Evolutionary conservation across 2,888 invertebrate species (phyloP).

Genomic region (Holacanthella duospinosa): DNA sequence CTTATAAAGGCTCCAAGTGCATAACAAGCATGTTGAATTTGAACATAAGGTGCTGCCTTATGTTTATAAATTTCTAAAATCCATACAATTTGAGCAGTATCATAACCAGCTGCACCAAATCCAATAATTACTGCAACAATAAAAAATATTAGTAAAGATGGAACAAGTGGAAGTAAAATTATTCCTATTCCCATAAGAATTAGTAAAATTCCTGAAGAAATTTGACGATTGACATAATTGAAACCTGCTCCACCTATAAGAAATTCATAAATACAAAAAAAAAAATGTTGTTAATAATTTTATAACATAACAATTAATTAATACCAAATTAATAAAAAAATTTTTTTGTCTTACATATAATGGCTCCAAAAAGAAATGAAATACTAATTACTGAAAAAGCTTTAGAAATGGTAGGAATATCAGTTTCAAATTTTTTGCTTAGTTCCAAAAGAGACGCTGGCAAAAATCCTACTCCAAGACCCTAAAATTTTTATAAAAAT

Average conservation of each 20-base stretch:
- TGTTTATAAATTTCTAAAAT: slow-evolving; percentile 27
- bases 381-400: neutral
- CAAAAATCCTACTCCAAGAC: neutral
- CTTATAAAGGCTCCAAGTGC: slow-evolving; percentile 18
- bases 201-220: slow-evolving; percentile 13
- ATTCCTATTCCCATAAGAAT: slow-evolving; percentile 12
- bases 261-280: neutral
- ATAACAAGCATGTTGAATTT: slow-evolving; percentile 26
- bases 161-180: slow-evolving; percentile 16
- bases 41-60: slow-evolving; percentile 19
- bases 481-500: neutral
- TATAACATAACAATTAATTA: neutral
- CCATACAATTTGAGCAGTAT: slow-evolving; percentile 28
- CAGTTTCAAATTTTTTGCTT: neutral
- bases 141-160: slow-evolving; percentile 18
- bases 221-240: slow-evolving; percentile 23
- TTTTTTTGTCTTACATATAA: neutral
- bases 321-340: neutral
- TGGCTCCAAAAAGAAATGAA: slow-evolving; percentile 7
- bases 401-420: slow-evolving; percentile 2
- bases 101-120: slow-evolving; percentile 23
- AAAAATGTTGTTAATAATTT: neutral
- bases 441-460: neutral
- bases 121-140: slow-evolving; percentile 17
- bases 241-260: slow-evolving; percentile 20